These are phyloP conservation scores for Protosalanx chinensis DNA, from an alignment of 2,797 vertebrate species.

Conservation along the genomic window DNA sequence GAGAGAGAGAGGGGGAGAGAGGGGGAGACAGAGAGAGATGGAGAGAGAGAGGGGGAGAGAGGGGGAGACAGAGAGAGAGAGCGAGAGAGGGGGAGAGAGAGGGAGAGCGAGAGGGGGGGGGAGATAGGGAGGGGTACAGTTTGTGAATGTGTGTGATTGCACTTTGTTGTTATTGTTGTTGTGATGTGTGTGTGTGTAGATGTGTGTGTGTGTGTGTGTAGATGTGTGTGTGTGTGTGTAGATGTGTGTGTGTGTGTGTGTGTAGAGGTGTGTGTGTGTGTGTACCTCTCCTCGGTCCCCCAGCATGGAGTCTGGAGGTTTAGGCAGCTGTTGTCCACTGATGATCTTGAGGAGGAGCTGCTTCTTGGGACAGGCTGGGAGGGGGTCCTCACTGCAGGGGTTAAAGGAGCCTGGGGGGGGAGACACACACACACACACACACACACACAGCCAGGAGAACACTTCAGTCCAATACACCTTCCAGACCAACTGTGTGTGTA, in stretches of 20 bases:
- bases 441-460: background rate
- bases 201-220: background rate
- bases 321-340: constrained; percentile 96
- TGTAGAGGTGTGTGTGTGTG: no score
- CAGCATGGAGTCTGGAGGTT: constrained; percentile 96
- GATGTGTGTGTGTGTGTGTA: background rate
- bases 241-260: constrained; percentile 5
- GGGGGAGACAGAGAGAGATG: background rate
- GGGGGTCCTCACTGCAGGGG: constrained; percentile 89
- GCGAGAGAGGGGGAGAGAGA: background rate
- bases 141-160: no score
- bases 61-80: background rate
- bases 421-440: constrained; percentile 10
- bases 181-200: no score
- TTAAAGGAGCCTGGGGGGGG: constrained; percentile 85
- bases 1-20: background rate
- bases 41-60: background rate
- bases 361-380: constrained; percentile 94
- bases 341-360: constrained; percentile 96
- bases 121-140: no score
- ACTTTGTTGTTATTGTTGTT: no score
- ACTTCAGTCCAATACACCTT: background rate
- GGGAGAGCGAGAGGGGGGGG: background rate
- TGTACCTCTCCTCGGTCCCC: constrained; percentile 94
- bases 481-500: background rate